Percentiles rank a stretch among this genome's conserved stretches.
These are phyloP conservation scores for Phenacoccus solenopsis DNA, from an alignment of 1,140 invertebrate species.

Conservation along the genomic window DNA sequence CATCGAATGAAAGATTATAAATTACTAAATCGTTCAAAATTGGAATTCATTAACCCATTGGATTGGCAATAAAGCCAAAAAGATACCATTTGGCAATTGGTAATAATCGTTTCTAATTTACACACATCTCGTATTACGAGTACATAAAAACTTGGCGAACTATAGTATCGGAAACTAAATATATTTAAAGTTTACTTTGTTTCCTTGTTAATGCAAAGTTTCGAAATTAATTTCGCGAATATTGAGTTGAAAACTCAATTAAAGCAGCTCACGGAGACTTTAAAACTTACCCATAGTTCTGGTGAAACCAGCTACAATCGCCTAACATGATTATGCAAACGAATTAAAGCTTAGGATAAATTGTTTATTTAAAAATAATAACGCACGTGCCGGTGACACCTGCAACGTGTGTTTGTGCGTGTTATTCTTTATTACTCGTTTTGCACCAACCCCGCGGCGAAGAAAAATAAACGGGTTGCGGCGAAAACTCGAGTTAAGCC, in stretches of 20 bases:
- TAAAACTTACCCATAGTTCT: background rate
- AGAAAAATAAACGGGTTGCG: too few relatives aligned
- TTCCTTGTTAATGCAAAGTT: background rate
- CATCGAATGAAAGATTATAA: too few relatives aligned
- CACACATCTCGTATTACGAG: background rate
- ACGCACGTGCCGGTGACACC: too few relatives aligned
- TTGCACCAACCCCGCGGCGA: too few relatives aligned
- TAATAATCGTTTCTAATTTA: background rate
- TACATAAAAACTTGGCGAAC: background rate
- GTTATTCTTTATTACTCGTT: too few relatives aligned
- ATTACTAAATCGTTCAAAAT: too few relatives aligned
- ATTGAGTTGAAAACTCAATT: slow-evolving; percentile 3
- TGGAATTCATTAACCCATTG: too few relatives aligned
- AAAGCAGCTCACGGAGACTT: background rate
- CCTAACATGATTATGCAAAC: background rate
- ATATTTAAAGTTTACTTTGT: background rate
- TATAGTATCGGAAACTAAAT: background rate
- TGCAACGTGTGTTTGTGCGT: too few relatives aligned
- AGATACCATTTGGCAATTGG: too few relatives aligned
- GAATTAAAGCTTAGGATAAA: too few relatives aligned
- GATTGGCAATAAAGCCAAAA: too few relatives aligned
- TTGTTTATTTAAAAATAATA: too few relatives aligned
- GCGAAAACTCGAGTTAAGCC: background rate
- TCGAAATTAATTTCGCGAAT: background rate
- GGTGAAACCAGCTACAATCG: background rate